A percentile compares a stretch with the other conserved stretches of the same genome.
Evolutionary conservation across 1,140 invertebrate genomes (phyloP).

Genomic region (Hyphantria cunea): DNA sequence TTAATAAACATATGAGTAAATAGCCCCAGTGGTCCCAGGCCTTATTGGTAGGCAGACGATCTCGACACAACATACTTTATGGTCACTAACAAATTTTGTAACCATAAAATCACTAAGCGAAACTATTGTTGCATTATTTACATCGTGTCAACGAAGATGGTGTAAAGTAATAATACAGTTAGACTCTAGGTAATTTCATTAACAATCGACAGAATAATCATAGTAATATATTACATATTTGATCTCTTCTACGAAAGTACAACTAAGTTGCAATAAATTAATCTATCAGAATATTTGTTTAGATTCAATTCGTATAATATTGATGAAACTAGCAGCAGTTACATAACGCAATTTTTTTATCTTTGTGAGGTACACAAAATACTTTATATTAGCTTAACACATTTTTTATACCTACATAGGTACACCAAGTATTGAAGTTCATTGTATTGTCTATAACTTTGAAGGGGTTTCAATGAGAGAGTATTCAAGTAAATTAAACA

Average conservation of each 20-base stretch:
- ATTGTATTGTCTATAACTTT: too few relatives aligned
- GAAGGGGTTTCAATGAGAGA: too few relatives aligned
- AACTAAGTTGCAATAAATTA: not conserved
- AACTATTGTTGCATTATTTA: not conserved
- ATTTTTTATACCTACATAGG: too few relatives aligned
- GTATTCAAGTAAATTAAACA: not conserved
- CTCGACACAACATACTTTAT: not conserved
- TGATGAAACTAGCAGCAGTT: too few relatives aligned
- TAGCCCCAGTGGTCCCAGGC: conserved; percentile 19
- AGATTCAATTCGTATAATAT: too few relatives aligned
- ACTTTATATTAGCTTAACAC: too few relatives aligned
- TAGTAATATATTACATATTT: not conserved
- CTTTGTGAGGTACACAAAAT: too few relatives aligned
- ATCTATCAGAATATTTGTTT: too few relatives aligned
- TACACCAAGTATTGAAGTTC: too few relatives aligned
- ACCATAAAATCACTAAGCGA: not conserved
- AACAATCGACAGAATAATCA: not conserved
- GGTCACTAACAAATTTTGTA: not conserved
- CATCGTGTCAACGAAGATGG: not conserved
- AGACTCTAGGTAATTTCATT: not conserved
- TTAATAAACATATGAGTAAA: conserved; percentile 46
- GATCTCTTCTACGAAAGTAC: not conserved
- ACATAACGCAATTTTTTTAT: too few relatives aligned
- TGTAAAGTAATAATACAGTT: conserved; percentile 1
- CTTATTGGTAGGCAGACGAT: not conserved